Evolutionary conservation across 2,888 invertebrate genomes (phyloP).

Genomic region (Augochlorella aurata): DNA sequence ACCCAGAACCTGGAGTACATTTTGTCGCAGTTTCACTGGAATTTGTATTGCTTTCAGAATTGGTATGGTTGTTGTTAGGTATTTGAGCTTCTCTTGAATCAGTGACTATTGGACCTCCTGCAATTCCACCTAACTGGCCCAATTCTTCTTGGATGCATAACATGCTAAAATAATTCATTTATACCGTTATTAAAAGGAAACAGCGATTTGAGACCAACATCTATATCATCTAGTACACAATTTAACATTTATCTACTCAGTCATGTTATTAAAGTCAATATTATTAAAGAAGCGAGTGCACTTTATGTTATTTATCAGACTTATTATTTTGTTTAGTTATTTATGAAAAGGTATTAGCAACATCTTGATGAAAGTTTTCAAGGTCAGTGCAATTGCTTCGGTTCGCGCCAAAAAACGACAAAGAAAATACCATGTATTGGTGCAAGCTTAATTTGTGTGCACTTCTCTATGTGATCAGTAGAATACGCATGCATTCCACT

Average conservation of each 20-base stretch:
- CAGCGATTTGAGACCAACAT: neutral
- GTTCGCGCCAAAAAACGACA: slow-evolving; percentile 24
- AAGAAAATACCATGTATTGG: slow-evolving; percentile 7
- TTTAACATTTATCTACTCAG: neutral
- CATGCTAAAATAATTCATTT: slow-evolving; percentile 82
- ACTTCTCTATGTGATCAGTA: neutral
- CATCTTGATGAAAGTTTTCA: slow-evolving; percentile 24
- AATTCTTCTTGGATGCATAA: slow-evolving; percentile 86
- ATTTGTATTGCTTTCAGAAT: slow-evolving; percentile 76
- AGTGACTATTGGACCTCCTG: slow-evolving; percentile 73
- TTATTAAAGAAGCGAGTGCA: neutral
- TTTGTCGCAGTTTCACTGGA: slow-evolving; percentile 76
- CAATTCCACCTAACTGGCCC: slow-evolving; percentile 83
- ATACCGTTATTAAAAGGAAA: neutral
- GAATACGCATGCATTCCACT: slow-evolving; percentile 15
- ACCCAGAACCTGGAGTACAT: slow-evolving; percentile 74
- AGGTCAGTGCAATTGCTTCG: slow-evolving; percentile 20
- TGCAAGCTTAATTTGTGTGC: slow-evolving; percentile 23
- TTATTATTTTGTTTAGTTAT: neutral
- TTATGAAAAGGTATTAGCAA: slow-evolving; percentile 1
- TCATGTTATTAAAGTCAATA: neutral
- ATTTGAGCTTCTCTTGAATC: slow-evolving; percentile 72
- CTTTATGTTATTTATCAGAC: neutral
- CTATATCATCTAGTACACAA: neutral
- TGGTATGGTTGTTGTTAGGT: slow-evolving; percentile 71